Base-by-base conservation (phyloP, 2,797 vertebrate species). In the Mus caroli region DNA sequence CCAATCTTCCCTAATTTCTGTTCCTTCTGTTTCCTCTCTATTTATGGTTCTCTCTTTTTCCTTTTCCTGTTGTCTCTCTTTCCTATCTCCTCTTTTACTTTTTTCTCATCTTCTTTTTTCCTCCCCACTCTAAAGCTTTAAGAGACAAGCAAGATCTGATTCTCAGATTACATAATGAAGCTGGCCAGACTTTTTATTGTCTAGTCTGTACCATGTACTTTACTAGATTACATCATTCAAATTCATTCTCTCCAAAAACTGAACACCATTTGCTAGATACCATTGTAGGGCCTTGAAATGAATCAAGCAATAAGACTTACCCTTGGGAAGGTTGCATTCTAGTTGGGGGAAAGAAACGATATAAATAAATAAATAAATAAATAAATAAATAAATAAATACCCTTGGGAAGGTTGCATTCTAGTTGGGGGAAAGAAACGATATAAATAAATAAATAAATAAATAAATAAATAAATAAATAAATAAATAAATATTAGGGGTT, bases 251-350 rank as follows among this genome's bases (percentile, higher is more conserved):
- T 89, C 89, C 82, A 54, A 80, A 50, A 11, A 58, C 2, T 46
- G 24, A 85, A 50, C 22, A 34, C 12, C 69, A 19, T 50, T 95
- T 52, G 17, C 20, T 69, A 82, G n/a, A 3, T 46, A 40, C 50
- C 79, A 0, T 60, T 77, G 37, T 58, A 73, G 43, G 14, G 46
- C 12, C 19, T 80, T 80, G 19, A 85, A 80, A 71, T 60, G 28
- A 58, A 92, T 58, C 24, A 52, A 80, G 93, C 24, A 85, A 73
- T 78, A 22, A 93, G 54, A 69, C n/a, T 58, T 95, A 5, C 3
- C 56, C n/a, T 93, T 46, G 2, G 22, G 11, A 79, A 90, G 50
- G 13, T 76, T 91, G 6, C 6, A 40, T 52, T 87, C 69, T 67
- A 83, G 50, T 26, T 58, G 62, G 60, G 34, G 11, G 26, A 92